Evolutionary conservation across 2,113 vertebrate species (phyloP).

Genomic region (Zosterops japonicus): DNA sequence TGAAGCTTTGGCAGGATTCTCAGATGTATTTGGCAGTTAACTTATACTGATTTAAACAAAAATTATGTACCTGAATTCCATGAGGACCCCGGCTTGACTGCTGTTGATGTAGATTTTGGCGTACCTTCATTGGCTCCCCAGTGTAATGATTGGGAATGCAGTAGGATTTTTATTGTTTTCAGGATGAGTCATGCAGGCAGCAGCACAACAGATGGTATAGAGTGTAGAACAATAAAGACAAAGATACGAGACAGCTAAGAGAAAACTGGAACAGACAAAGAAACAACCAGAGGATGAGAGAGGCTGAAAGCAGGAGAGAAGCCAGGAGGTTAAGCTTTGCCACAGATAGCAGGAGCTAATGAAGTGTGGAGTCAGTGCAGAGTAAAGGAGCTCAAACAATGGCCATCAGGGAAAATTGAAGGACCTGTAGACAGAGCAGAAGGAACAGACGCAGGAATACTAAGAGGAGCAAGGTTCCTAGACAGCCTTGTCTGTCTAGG

Average conservation of each 20-base stretch:
- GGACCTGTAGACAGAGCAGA: not conserved
- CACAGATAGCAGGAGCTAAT: constrained; percentile 3
- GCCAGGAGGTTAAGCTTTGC: not conserved
- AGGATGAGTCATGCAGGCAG: constrained; percentile 51
- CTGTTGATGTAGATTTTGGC: constrained; percentile 30
- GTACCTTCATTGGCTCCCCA: not conserved
- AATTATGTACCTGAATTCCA: constrained; percentile 40
- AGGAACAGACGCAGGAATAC: not conserved
- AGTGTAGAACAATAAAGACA: constrained; percentile 24
- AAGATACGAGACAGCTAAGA: constrained; percentile 20
- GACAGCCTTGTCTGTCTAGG: not conserved
- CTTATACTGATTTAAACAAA: constrained; percentile 35
- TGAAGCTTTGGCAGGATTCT: constrained; percentile 37
- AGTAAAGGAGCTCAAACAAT: constrained; percentile 23
- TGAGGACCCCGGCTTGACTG: constrained; percentile 1
- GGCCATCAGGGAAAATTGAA: not conserved
- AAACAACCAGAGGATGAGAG: not conserved
- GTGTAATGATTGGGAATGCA: not conserved
- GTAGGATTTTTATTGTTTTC: constrained; percentile 47
- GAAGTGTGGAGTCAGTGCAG: constrained; percentile 49
- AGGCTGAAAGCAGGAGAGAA: not conserved
- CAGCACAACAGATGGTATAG: constrained; percentile 25
- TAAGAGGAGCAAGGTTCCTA: not conserved
- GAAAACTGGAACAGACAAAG: not conserved
- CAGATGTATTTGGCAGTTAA: constrained; percentile 18